phyloP scores from a whole-genome alignment of 2,797 vertebrate genomes.

The Eupleurogrammus muticus region DNA sequence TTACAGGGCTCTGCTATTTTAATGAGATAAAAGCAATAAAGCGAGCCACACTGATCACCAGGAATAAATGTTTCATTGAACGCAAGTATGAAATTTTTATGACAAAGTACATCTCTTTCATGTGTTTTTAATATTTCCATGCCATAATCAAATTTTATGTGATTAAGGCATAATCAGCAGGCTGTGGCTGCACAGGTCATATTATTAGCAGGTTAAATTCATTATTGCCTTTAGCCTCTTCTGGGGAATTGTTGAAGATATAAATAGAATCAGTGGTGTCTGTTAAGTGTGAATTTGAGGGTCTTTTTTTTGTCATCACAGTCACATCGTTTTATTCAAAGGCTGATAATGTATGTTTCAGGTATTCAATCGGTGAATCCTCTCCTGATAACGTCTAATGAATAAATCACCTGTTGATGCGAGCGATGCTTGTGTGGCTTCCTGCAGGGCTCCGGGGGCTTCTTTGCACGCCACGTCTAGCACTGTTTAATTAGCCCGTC shows the following conservation, averaged over 20 bases:
- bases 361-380: conserved; percentile 22
- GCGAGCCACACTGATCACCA: background rate
- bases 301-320: background rate
- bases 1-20: background rate
- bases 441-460: background rate
- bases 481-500: conserved; percentile 63
- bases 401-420: conserved; percentile 35
- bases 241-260: background rate
- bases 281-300: conserved; percentile 12
- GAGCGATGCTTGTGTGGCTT: conserved; percentile 34
- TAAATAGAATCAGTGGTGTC: background rate
- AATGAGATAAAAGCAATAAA: conserved; percentile 18
- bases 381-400: conserved; percentile 18
- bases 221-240: conserved; percentile 8
- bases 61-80: background rate
- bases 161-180: too few species aligned
- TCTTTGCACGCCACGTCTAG: conserved; percentile 46
- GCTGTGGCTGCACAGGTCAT: background rate
- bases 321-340: background rate
- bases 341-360: background rate
- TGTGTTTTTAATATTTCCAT: too few species aligned
- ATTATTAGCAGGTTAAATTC: background rate
- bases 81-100: too few species aligned
- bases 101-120: too few species aligned
- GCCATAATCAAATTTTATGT: too few species aligned